phyloP scores from a whole-genome alignment of 2,797 vertebrate species.

The Thaleichthys pacificus region DNA sequence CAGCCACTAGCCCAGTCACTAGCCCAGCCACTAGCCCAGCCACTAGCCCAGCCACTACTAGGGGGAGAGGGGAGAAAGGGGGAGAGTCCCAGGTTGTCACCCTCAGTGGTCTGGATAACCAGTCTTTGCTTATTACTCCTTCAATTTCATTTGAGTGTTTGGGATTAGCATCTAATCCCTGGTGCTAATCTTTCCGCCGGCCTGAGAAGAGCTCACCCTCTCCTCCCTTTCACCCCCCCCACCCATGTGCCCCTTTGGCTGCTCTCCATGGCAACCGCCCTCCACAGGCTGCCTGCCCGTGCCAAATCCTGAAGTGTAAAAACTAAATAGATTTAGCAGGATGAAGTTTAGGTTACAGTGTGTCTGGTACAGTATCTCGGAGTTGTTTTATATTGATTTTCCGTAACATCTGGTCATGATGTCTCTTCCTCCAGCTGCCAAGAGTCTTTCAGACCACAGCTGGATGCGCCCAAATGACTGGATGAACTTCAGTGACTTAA shows the following conservation, averaged over 20 bases:
- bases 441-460: neutral
- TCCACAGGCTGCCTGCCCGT: slow-evolving; percentile 45
- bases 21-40: no score
- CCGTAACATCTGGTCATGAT: neutral
- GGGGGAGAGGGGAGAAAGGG: no score
- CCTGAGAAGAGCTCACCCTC: slow-evolving; percentile 31
- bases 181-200: slow-evolving; percentile 51
- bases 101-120: no score
- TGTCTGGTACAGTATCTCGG: slow-evolving; percentile 20
- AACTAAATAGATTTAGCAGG: no score
- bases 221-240: slow-evolving; percentile 47
- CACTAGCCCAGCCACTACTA: no score
- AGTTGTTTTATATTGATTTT: neutral
- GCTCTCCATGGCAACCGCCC: slow-evolving; percentile 12
- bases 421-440: neutral
- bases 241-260: slow-evolving; percentile 44
- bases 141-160: slow-evolving; percentile 42
- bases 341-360: slow-evolving; percentile 8
- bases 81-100: no score
- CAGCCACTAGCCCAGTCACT: no score
- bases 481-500: neutral
- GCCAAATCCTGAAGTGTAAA: slow-evolving; percentile 38
- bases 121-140: slow-evolving; percentile 12
- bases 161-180: slow-evolving; percentile 60
- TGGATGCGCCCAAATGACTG: neutral